phyloP scores from a whole-genome alignment of 2,797 vertebrate species.

The Eulemur coronatus region DNA sequence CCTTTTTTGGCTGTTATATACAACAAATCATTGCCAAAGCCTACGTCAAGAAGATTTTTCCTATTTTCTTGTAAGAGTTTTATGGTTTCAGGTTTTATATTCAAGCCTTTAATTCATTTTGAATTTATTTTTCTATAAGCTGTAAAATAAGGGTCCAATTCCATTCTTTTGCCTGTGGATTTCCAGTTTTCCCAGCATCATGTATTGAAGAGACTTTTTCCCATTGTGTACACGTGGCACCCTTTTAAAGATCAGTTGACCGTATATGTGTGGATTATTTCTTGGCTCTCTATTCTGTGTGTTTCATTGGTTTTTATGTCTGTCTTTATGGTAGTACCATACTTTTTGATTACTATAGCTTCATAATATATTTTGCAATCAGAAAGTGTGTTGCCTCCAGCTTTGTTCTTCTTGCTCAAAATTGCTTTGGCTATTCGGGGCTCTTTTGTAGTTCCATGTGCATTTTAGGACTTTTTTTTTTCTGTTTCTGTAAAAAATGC shows the following conservation, averaged over 20 bases:
- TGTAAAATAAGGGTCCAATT: not conserved
- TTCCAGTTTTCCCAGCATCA: not conserved
- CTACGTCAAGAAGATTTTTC: not conserved
- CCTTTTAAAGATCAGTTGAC: not conserved
- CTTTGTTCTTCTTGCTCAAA: not conserved
- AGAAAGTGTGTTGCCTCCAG: not conserved
- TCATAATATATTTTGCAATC: not conserved
- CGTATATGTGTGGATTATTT: not conserved
- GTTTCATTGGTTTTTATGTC: not conserved
- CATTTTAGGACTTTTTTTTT: not conserved
- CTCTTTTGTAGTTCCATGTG: not conserved
- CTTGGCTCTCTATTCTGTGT: not conserved
- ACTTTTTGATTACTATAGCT: not conserved
- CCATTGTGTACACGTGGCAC: not conserved
- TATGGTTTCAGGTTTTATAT: not conserved
- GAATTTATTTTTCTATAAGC: not conserved
- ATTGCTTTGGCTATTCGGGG: not conserved
- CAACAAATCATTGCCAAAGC: not conserved
- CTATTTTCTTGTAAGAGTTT: not conserved
- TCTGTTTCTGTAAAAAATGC: not conserved
- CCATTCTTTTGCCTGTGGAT: not conserved
- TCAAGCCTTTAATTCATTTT: not conserved
- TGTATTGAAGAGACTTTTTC: not conserved
- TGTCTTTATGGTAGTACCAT: not conserved
- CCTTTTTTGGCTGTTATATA: not conserved